Evolutionary conservation across 2,113 vertebrate species (phyloP).

Genomic region (Haemorhous mexicanus): DNA sequence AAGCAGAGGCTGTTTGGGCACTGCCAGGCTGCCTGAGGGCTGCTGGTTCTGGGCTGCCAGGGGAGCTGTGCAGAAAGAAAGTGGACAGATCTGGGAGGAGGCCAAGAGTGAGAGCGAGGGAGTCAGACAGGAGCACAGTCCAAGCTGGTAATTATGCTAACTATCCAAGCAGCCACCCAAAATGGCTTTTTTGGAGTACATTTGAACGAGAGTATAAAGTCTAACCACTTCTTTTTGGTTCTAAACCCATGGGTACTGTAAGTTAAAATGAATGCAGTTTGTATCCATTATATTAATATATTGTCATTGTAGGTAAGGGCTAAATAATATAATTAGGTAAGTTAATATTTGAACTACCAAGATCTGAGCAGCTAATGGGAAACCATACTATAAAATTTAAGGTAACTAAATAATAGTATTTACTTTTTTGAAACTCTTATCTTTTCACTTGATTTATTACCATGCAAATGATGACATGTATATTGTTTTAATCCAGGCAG

Average conservation of each 20-base stretch:
- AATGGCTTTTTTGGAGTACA: not conserved
- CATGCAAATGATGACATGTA: not conserved
- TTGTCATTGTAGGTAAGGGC: not conserved
- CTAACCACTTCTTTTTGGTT: not conserved
- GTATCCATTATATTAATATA: not conserved
- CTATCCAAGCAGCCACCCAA: not conserved
- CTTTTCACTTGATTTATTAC: not conserved
- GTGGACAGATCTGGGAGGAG: not conserved
- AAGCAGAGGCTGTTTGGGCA: not conserved
- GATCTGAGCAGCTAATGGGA: not conserved
- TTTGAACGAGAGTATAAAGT: not conserved
- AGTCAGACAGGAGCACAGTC: not conserved
- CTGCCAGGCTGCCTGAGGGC: not conserved
- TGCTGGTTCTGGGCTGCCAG: not conserved
- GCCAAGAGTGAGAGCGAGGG: not conserved
- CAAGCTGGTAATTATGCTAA: not conserved
- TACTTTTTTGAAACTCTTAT: not conserved
- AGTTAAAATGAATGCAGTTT: not conserved
- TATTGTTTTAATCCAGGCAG: conserved; percentile 63
- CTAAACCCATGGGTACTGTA: not conserved
- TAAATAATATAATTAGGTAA: not conserved
- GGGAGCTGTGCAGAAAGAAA: not conserved
- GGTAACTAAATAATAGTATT: not conserved
- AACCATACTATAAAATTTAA: not conserved
- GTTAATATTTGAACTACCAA: not conserved